phyloP scores from a whole-genome alignment of 1,140 invertebrate genomes.

The Myzus persicae region DNA sequence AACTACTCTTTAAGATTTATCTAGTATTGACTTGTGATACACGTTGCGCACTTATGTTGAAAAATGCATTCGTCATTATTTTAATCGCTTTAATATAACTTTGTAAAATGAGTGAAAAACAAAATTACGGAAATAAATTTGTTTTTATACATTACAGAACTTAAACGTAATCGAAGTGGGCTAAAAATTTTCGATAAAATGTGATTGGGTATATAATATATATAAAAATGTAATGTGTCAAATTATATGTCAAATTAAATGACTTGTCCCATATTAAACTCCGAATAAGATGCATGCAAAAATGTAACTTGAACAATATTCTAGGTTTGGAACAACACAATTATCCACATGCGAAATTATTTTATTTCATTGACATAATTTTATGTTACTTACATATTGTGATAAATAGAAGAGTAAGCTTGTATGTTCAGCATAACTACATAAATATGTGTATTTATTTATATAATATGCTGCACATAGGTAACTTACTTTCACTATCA shows the following conservation, averaged over 20 bases:
- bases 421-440: neutral
- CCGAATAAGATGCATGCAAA: neutral
- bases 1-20: neutral
- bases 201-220: neutral
- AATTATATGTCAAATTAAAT: neutral
- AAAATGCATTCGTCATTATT: neutral
- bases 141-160: neutral
- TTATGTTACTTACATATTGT: conserved; percentile 26
- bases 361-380: neutral
- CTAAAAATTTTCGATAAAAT: neutral
- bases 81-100: neutral
- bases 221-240: neutral
- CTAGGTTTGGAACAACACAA: neutral
- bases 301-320: neutral
- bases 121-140: neutral
- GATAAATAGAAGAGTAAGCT: neutral
- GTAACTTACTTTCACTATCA: neutral
- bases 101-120: neutral
- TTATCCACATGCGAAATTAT: conserved; percentile 24
- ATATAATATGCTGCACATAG: neutral
- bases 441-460: conserved; percentile 5
- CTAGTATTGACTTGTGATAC: neutral
- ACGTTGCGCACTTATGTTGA: neutral
- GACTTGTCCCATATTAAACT: neutral
- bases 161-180: neutral